phyloP scores from a whole-genome alignment of 1,140 invertebrate genomes.

The Parapsyche elsis region DNA sequence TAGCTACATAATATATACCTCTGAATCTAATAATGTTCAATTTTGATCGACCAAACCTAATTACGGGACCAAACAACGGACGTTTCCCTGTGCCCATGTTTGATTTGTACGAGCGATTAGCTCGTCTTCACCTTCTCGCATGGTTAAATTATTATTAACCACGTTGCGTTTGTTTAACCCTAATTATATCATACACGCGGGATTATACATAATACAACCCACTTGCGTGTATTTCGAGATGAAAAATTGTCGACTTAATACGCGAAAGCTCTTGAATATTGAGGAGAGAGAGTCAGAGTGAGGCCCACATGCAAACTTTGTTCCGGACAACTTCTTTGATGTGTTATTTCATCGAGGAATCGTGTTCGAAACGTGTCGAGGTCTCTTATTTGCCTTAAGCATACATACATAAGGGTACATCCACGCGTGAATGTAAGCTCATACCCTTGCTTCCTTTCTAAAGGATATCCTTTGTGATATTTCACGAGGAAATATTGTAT shows the following conservation, averaged over 20 bases:
- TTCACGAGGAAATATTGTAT: conserved; percentile 1
- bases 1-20: background rate
- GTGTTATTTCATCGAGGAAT: background rate
- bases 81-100: background rate
- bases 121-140: background rate
- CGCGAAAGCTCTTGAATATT: background rate
- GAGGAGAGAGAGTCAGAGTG: too few relatives aligned
- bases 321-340: conserved; percentile 8
- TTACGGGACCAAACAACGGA: conserved; percentile 1
- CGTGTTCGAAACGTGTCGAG: conserved; percentile 1
- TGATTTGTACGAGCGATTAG: background rate
- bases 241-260: too few relatives aligned
- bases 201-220: too few relatives aligned
- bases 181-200: too few relatives aligned
- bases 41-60: conserved; percentile 16
- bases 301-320: conserved; percentile 1
- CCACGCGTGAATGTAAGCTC: too few relatives aligned
- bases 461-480: background rate
- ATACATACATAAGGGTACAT: background rate
- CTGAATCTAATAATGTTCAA: background rate
- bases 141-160: too few relatives aligned
- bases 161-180: too few relatives aligned
- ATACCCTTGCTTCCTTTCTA: too few relatives aligned
- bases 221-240: too few relatives aligned
- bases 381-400: background rate